Evolutionary conservation across 2,888 invertebrate species (phyloP).

Genomic region (Pollenia griseotomentosa): DNA sequence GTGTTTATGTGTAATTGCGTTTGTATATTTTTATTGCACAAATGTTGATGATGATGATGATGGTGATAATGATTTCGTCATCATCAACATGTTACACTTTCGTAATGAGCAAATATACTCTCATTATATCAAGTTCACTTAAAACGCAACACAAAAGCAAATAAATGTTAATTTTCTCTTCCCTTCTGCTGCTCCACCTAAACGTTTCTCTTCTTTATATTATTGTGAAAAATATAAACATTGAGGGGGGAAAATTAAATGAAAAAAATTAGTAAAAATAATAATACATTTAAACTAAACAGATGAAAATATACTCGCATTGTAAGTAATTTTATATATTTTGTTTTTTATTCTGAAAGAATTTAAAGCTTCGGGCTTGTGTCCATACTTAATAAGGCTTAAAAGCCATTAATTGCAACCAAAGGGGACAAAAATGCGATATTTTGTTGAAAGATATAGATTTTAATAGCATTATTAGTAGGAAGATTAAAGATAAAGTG

Average conservation of each 20-base stretch:
- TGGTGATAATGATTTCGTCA: background rate
- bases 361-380: too few relatives aligned
- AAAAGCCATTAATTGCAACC: too few relatives aligned
- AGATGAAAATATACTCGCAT: background rate
- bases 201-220: too few relatives aligned
- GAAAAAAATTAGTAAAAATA: constrained; percentile 17
- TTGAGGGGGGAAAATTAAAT: background rate
- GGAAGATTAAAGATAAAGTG: too few relatives aligned
- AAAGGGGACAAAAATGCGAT: too few relatives aligned
- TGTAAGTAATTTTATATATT: background rate
- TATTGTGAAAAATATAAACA: background rate
- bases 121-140: constrained; percentile 41
- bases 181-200: background rate
- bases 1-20: background rate
- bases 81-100: constrained; percentile 24
- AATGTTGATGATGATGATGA: constrained; percentile 1
- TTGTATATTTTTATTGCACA: background rate
- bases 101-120: constrained; percentile 51
- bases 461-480: too few relatives aligned
- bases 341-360: background rate
- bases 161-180: constrained; percentile 19
- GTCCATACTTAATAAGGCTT: too few relatives aligned
- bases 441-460: too few relatives aligned
- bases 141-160: constrained; percentile 25
- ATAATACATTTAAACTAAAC: background rate